Percentiles rank a stretch among this genome's conserved stretches.
Evolutionary conservation across 1,140 invertebrate genomes (phyloP).

Genomic region (Gonatopus flavifemur): DNA sequence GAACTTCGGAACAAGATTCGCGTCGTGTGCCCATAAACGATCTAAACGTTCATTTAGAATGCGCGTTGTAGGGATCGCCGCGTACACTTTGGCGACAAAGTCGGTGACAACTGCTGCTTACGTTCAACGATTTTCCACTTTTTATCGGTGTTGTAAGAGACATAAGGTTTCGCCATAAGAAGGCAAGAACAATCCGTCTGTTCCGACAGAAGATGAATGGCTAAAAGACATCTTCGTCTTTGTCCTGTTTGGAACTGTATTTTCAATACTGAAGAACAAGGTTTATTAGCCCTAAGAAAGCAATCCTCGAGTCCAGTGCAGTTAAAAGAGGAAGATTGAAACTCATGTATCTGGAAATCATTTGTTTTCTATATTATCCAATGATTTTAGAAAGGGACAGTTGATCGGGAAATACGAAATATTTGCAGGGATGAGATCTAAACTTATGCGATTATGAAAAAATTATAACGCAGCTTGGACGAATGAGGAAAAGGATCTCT

Average conservation of each 20-base stretch:
- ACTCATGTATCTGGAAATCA: no score
- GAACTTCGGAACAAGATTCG: no score
- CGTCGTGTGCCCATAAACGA: no score
- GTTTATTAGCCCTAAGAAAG: constrained; percentile 2
- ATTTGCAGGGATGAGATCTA: constrained; percentile 10
- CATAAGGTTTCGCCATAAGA: constrained; percentile 13
- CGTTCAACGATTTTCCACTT: constrained; percentile 24
- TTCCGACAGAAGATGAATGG: constrained; percentile 27
- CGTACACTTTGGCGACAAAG: constrained; percentile 28
- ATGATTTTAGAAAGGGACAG: constrained; percentile 12
- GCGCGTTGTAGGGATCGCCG: constrained; percentile 14
- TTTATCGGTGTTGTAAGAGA: constrained; percentile 8
- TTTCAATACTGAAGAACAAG: no score
- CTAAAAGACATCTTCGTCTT: no score
- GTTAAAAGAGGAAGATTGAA: constrained; percentile 15
- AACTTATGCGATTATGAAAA: no score
- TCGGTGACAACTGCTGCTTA: no score
- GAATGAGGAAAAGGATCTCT: neutral
- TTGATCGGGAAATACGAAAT: constrained; percentile 16
- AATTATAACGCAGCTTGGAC: constrained; percentile 7
- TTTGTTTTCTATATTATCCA: constrained; percentile 19
- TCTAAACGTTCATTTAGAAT: constrained; percentile 25
- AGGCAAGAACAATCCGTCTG: constrained; percentile 26
- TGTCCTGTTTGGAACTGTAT: no score
- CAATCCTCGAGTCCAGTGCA: neutral